A percentile compares a stretch with the other conserved stretches of the same genome.
Evolutionary conservation across 2,888 invertebrate species (phyloP).

Genomic region (Argyra leucocephala): DNA sequence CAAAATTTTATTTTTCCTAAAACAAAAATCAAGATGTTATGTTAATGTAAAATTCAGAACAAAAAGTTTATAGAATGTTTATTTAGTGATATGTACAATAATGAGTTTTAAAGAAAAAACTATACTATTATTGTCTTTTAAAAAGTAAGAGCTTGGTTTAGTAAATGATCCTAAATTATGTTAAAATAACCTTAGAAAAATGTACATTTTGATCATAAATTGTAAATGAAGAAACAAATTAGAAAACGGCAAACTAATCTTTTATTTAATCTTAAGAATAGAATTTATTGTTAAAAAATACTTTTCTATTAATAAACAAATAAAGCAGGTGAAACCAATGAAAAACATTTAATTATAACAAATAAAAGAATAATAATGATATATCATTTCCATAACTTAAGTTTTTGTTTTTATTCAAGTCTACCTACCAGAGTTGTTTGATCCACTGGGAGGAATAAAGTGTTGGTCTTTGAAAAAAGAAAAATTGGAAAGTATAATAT

Average conservation of each 20-base stretch:
- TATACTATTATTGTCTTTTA: no score
- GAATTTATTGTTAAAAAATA: no score
- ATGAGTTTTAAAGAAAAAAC: no score
- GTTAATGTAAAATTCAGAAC: not conserved
- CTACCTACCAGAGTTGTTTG: slow-evolving; percentile 48
- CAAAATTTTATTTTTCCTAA: not conserved
- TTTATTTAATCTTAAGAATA: no score
- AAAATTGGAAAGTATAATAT: slow-evolving; percentile 20
- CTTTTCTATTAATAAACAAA: not conserved
- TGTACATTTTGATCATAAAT: no score
- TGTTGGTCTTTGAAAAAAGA: slow-evolving; percentile 46
- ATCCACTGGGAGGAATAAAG: slow-evolving; percentile 46
- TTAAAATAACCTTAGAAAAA: no score
- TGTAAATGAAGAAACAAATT: no score
- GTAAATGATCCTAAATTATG: no score
- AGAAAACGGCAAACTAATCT: no score
- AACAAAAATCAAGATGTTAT: not conserved
- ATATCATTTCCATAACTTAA: slow-evolving; percentile 18
- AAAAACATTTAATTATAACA: slow-evolving; percentile 21
- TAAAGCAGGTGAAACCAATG: not conserved
- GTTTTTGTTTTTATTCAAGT: not conserved
- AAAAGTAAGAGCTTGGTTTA: no score
- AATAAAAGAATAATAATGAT: slow-evolving; percentile 23
- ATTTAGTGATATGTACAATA: no score
- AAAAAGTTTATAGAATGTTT: no score